Conservation (phyloP, 2,797 vertebrate species). For the Glyptemys insculpta region DNA sequence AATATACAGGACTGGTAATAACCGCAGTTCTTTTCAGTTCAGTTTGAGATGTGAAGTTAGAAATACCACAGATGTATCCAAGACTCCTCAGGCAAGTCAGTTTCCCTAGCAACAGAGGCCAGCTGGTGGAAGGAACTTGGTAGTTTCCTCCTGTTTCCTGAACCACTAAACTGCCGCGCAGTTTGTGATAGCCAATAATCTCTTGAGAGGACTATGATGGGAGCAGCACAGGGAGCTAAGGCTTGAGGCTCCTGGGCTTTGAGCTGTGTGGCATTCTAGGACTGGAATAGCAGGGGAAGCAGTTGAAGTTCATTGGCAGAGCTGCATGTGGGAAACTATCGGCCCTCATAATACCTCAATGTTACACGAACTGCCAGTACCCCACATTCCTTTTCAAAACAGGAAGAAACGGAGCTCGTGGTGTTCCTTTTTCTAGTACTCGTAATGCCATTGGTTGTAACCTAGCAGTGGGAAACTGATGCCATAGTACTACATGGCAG, state of each 20-base stretch:
- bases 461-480: background rate
- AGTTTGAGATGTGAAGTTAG: background rate
- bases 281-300: background rate
- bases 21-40: background rate
- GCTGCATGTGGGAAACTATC: background rate
- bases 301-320: background rate
- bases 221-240: background rate
- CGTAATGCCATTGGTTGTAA: background rate
- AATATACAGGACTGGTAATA: too few species aligned
- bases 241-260: background rate
- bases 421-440: background rate
- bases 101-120: background rate
- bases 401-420: background rate
- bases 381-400: background rate
- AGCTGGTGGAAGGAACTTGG: background rate
- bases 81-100: background rate
- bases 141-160: too few species aligned
- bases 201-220: background rate
- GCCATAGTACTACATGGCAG: background rate
- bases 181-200: background rate
- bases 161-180: background rate
- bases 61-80: background rate
- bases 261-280: background rate
- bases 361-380: background rate
- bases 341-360: background rate